Base-by-base conservation (phyloP, 2,888 invertebrate species). In the Nymphalis urticae region DNA sequence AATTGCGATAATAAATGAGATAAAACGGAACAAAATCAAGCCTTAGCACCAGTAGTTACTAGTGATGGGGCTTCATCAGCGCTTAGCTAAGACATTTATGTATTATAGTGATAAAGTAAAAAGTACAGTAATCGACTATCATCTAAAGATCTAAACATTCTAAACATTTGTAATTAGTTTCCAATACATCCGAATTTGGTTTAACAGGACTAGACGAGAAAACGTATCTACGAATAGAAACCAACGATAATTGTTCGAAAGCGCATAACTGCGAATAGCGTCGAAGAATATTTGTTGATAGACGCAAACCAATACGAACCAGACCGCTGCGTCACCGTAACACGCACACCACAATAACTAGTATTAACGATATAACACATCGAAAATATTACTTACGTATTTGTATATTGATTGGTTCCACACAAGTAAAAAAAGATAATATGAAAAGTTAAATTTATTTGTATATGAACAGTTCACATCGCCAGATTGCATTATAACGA, bases 171-270 rank as follows among this genome's bases (percentile, higher is more conserved):
- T 67, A 72, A 72, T 69, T 67, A 71, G 70, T 62, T 63, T 65
- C 48, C 64, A 63, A 64, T 58, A 63, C 66, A 48, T 51, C 70
- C 70, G 51, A 71, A 63, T 59, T 69, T 60, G 66, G 56, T 53
- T 48, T 59, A 53, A 62, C 68, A 68, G 69, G 62, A 71, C 71
- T 72, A 73, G 73, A 73, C 80, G 81, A 79, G 83, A 82, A 84
- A 83, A 80, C 79, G 74, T 75, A 77, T 79, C 79, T 82, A 81
- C 83, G 83, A 81, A 81, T 83, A 82, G 84, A 85, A 81, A 81
- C 75, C 76, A 36, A 61, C 62, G 67, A 84, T 89, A 90, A 89
- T 90, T 88, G 88, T 87, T 87, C 83, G 89, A 90, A 88, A 90
- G 90, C 85, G 85, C 82, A 85, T 87, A 78, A 78, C 80, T 76